Percentiles rank a stretch among this genome's conserved stretches.
phyloP scores from a whole-genome alignment of 2,113 vertebrate species.

The Xyliphius kryptos region DNA sequence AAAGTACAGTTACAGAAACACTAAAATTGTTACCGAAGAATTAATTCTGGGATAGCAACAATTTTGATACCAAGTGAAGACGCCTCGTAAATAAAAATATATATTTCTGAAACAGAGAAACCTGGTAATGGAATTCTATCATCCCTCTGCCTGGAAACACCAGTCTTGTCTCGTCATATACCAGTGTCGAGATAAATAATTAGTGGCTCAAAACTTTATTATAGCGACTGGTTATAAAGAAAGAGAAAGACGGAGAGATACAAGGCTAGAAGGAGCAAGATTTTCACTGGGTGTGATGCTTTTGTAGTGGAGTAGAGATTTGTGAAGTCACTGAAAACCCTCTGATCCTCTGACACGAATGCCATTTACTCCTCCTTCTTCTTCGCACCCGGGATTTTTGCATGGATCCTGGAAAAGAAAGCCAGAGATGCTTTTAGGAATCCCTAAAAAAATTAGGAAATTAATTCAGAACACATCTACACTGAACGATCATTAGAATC shows the following conservation, averaged over 20 bases:
- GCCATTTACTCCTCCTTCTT: slow-evolving; percentile 82
- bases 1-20: slow-evolving; percentile 84
- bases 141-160: too few relatives aligned
- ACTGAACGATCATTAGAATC: too few relatives aligned
- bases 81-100: too few relatives aligned
- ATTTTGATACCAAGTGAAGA: too few relatives aligned
- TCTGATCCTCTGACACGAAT: slow-evolving; percentile 17
- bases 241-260: slow-evolving; percentile 47
- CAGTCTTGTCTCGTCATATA: too few relatives aligned
- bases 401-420: slow-evolving; percentile 76
- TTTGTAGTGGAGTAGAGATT: slow-evolving; percentile 60
- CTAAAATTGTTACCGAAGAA: slow-evolving; percentile 71
- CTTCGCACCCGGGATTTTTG: slow-evolving; percentile 90
- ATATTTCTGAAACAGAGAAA: slow-evolving; percentile 59
- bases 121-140: slow-evolving; percentile 44
- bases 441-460: too few relatives aligned
- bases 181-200: slow-evolving; percentile 22
- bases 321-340: slow-evolving; percentile 59
- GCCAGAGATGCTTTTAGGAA: too few relatives aligned
- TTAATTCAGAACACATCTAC: too few relatives aligned
- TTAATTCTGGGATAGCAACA: slow-evolving; percentile 51
- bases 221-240: slow-evolving; percentile 48
- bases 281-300: slow-evolving; percentile 69
- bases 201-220: slow-evolving; percentile 23
- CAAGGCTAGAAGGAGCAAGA: slow-evolving; percentile 7